Evolutionary conservation across 2,888 invertebrate genomes (phyloP).

Genomic region (Auanema sp.): DNA sequence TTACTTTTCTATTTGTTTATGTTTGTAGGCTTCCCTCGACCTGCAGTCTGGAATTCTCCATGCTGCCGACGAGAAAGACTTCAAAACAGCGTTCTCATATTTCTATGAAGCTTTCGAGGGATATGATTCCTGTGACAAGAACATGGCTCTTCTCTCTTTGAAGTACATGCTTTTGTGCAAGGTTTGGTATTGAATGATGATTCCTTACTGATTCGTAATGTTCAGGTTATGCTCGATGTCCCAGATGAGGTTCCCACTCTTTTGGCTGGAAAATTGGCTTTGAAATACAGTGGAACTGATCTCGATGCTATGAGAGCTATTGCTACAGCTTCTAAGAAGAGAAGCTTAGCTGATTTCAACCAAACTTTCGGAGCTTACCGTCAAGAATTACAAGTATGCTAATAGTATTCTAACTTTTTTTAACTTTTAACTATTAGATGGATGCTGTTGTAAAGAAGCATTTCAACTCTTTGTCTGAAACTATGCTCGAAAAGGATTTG

Average conservation of each 20-base stretch:
- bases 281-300: constrained; percentile 86
- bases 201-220: background rate
- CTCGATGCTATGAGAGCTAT: constrained; percentile 97
- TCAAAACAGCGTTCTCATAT: constrained; percentile 99
- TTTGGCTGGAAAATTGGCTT: constrained; percentile 90
- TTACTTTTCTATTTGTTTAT: background rate
- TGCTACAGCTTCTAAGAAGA: constrained; percentile 90
- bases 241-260: constrained; percentile 66
- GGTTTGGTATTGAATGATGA: constrained; percentile 69
- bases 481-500: constrained; percentile 90
- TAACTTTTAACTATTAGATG: constrained; percentile 72
- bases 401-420: background rate
- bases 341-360: constrained; percentile 95
- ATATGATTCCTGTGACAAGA: constrained; percentile 84
- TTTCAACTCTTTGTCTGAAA: constrained; percentile 92
- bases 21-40: constrained; percentile 86
- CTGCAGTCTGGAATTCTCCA: constrained; percentile 96
- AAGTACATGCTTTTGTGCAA: constrained; percentile 99
- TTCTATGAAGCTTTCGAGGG: constrained; percentile 97
- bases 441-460: constrained; percentile 96
- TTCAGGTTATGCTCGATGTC: constrained; percentile 59
- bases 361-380: constrained; percentile 65
- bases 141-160: constrained; percentile 87
- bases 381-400: constrained; percentile 46
- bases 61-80: constrained; percentile 98